Evolutionary conservation across 1,140 invertebrate species (phyloP).

Genomic region (Phymorhynchus buccinoides): DNA sequence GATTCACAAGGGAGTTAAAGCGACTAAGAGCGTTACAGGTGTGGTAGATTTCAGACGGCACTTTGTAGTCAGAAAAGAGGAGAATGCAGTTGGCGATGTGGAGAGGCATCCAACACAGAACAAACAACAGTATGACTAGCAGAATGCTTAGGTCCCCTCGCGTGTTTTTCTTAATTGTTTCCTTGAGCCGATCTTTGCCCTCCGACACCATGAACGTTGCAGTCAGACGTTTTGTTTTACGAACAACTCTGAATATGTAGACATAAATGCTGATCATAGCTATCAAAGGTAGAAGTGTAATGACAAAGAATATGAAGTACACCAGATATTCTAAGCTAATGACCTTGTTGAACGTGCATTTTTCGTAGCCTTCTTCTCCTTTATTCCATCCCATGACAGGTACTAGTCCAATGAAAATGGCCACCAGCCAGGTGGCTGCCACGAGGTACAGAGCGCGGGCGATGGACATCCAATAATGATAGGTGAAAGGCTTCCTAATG

Average conservation of each 20-base stretch:
- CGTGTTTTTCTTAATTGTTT: conserved; percentile 56
- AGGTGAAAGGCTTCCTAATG: conserved; percentile 68
- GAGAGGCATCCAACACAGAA: conserved; percentile 67
- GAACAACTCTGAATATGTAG: conserved; percentile 68
- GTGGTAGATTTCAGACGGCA: conserved; percentile 61
- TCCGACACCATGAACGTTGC: background rate
- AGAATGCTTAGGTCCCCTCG: conserved; percentile 67
- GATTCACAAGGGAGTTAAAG: conserved; percentile 73
- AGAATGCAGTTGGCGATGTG: conserved; percentile 65
- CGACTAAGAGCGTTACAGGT: conserved; percentile 80
- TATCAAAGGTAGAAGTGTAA: conserved; percentile 63
- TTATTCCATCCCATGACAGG: conserved; percentile 70
- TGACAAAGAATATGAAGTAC: conserved; percentile 70
- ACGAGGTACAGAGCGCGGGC: conserved; percentile 55
- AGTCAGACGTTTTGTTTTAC: conserved; percentile 48
- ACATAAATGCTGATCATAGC: conserved; percentile 65
- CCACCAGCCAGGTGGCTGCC: conserved; percentile 57
- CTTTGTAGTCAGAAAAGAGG: conserved; percentile 39
- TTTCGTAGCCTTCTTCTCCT: conserved; percentile 42
- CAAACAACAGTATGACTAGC: conserved; percentile 64
- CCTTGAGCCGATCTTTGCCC: conserved; percentile 10
- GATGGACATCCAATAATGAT: conserved; percentile 56
- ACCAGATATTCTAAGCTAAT: conserved; percentile 71
- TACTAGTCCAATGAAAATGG: conserved; percentile 63
- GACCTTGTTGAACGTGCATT: conserved; percentile 62